Evolutionary conservation across 2,113 vertebrate genomes (phyloP).

Genomic region (Perca schrenkii): DNA sequence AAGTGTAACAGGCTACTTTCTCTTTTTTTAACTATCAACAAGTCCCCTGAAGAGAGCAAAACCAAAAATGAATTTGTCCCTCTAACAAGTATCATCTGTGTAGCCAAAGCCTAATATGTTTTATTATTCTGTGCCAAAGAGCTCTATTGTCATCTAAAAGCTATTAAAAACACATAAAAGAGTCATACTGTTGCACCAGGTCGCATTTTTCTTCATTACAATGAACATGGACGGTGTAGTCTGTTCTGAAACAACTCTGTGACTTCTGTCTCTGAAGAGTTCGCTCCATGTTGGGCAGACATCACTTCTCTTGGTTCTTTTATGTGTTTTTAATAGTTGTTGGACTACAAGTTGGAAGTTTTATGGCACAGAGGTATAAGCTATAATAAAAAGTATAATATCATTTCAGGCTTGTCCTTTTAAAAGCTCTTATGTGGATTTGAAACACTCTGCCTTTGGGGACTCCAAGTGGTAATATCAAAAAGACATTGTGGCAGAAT

Average conservation of each 20-base stretch:
- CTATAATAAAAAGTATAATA: constrained; percentile 49
- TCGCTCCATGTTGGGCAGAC: constrained; percentile 20
- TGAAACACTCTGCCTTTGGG: constrained; percentile 26
- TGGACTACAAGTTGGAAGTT: constrained; percentile 42
- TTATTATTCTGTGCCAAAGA: constrained; percentile 18
- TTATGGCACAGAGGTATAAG: constrained; percentile 26
- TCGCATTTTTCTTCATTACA: constrained; percentile 48
- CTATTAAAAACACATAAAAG: constrained; percentile 47
- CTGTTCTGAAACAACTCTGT: constrained; percentile 34
- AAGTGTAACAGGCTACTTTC: background rate
- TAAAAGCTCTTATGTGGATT: constrained; percentile 26
- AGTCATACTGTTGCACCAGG: constrained; percentile 16
- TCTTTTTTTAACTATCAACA: constrained; percentile 4
- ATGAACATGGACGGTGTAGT: constrained; percentile 15
- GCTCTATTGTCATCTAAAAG: constrained; percentile 28
- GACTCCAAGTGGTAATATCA: background rate
- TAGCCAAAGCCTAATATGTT: background rate
- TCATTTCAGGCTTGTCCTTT: constrained; percentile 29
- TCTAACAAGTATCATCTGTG: constrained; percentile 12
- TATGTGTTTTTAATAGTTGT: constrained; percentile 57
- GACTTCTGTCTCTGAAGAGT: constrained; percentile 31
- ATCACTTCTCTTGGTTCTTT: constrained; percentile 25
- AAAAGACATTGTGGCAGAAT: background rate
- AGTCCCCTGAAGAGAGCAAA: background rate
- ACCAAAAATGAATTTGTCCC: background rate